Evolutionary conservation across 2,888 invertebrate species (phyloP), one percentile per base, ranked within the genome.

Genomic region (Malthinus flaveolus): DNA sequence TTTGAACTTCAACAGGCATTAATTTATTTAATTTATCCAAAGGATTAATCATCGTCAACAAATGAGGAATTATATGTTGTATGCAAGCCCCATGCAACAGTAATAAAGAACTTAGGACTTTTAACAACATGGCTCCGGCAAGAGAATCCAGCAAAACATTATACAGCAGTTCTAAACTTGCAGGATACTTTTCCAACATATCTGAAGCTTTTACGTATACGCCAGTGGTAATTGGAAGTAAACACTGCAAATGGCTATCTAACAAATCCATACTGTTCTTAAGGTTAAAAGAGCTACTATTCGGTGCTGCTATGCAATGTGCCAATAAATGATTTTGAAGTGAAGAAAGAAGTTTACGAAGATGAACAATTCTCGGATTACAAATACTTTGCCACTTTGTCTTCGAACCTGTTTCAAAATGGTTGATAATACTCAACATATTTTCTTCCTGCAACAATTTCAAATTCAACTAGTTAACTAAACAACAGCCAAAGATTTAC

Each of bases 311-410:
- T n/a, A 70, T 74, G 63, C 82, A 82, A 67, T 81, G 82, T 0
- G 84, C 82, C 56, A 85, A 73, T 62, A 85, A 74, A 70, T 86
- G 85, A 68, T 83, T 84, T 69, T 85, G 85, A 31, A 86, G 73
- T 1, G 84, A 82, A 1, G 84, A 80, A 7, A 86, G 73, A 9
- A 86, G 75, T 54, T 80, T 78, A 59, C 82, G 79, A 0, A 85
- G 74, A 68, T 83, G 80, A 44, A 72, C 66, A 1, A 79, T 72
- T 62, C 73, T 71, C 1, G 70, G 64, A 56, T 71, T 75, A n/a
- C 58, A 58, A 46, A 68, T 67, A 51, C 67, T 73, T 51, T 73
- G 71, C 75, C 76, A 76, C 51, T 74, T 73, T 7, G 51, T 61
- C 42, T 68, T 71, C 2, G 69, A 66, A 11, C 68, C 66, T 13